phyloP scores from a whole-genome alignment of 2,797 vertebrate species.

The Phoeniculus purpureus region DNA sequence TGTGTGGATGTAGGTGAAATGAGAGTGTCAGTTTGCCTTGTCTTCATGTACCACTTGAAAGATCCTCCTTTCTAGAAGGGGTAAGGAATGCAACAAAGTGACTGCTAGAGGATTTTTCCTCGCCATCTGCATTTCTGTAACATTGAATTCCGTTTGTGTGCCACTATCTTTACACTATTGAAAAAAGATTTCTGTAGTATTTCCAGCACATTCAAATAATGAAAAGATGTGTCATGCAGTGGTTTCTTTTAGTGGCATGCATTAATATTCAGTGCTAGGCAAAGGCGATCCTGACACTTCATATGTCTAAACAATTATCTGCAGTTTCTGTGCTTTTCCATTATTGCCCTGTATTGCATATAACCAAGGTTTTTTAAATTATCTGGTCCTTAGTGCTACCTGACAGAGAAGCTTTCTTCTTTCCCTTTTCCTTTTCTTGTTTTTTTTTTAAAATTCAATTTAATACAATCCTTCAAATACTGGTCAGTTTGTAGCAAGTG shows the following conservation, averaged over 20 bases:
- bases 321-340: not conserved
- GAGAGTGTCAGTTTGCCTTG: not conserved
- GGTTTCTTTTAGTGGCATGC: slow-evolving; percentile 35
- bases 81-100: not conserved
- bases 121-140: slow-evolving; percentile 11
- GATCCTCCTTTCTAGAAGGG: not conserved
- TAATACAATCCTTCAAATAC: not conserved
- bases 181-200: slow-evolving; percentile 34
- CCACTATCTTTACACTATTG: slow-evolving; percentile 26
- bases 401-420: not conserved
- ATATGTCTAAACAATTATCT: slow-evolving; percentile 8
- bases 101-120: not conserved
- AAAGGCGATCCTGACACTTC: slow-evolving; percentile 27
- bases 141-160: slow-evolving; percentile 39
- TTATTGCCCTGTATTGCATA: not conserved
- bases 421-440: no score
- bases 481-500: rapidly evolving
- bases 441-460: not conserved
- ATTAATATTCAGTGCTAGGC: slow-evolving; percentile 1
- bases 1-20: not conserved
- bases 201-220: slow-evolving; percentile 24
- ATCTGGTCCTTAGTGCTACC: not conserved
- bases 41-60: not conserved
- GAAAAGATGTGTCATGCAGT: slow-evolving; percentile 46
- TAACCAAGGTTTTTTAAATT: not conserved